These are phyloP conservation scores for Salarias fasciatus DNA, from an alignment of 2,797 vertebrate species.

Conservation along the genomic window DNA sequence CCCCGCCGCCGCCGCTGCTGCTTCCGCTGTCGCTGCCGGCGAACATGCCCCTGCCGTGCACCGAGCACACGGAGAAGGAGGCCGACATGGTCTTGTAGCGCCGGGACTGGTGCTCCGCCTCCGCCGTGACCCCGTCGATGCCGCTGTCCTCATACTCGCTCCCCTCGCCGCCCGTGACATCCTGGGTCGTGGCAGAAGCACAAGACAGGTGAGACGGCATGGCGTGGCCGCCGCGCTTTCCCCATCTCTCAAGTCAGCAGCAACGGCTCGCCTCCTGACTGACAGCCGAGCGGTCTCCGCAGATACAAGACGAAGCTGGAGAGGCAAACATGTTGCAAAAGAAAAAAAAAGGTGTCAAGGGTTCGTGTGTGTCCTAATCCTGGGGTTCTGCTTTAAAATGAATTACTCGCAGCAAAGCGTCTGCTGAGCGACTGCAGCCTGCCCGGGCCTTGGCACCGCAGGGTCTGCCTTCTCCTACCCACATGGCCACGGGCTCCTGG, in stretches of 20 bases:
- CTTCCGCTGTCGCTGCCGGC: constrained; percentile 93
- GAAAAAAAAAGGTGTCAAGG: not conserved
- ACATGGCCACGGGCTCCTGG: constrained; percentile 70
- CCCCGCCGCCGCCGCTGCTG: constrained; percentile 87
- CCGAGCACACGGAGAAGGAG: constrained; percentile 89
- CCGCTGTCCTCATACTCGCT: constrained; percentile 97
- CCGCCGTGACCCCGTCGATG: constrained; percentile 90
- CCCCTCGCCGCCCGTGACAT: constrained; percentile 90
- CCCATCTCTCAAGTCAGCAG: constrained; percentile 30
- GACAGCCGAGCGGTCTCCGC: constrained; percentile 11
- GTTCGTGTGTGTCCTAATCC: constrained; percentile 15
- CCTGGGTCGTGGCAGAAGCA: constrained; percentile 77
- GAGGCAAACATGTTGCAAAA: constrained; percentile 30
- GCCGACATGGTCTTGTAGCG: constrained; percentile 95
- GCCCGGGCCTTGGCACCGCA: constrained; percentile 56
- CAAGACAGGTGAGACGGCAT: constrained; percentile 64
- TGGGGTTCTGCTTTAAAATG: constrained; percentile 31
- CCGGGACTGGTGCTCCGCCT: constrained; percentile 88
- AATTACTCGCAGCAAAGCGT: constrained; percentile 43
- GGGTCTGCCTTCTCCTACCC: constrained; percentile 70
- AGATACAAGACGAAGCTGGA: constrained; percentile 12
- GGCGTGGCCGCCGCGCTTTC: constrained; percentile 29
- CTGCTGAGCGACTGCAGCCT: constrained; percentile 40
- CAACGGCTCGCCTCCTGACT: constrained; percentile 4
- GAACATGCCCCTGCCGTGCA: constrained; percentile 85